Base-by-base conservation (phyloP, 2,113 vertebrate species). In the Camelus bactrianus region DNA sequence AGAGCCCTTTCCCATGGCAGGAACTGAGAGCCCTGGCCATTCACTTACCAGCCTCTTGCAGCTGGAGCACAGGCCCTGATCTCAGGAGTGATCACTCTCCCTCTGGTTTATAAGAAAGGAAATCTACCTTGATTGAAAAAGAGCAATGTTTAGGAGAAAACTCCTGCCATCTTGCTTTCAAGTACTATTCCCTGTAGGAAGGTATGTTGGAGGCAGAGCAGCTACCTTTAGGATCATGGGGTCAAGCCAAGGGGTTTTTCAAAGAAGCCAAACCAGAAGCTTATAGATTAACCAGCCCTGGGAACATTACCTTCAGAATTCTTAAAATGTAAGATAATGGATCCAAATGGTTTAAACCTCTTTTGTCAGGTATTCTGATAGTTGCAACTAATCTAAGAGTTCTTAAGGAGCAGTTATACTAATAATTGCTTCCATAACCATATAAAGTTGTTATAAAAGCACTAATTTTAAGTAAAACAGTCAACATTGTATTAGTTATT, bases 381-480 rank as follows among this genome's bases (percentile, higher is more conserved):
- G 16, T 62, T 76, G 22, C 9, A 93, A 84, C 73, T 64, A 64
- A 64, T 83, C 35, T 22, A 48, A 85, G 30, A 67, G 10, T 32
- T 72, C 10, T 64, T 35, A 76, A 69, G 26, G 8, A 19, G 11
- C 15, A 42, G 50, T 88, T 80, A 35, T 42, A 26, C 5, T 76
- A 30, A 38, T 75, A 58, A 54, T 85, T 48, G 38, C 3, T 50
- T 91, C 87, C 16, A 75, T 73, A 93, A 48, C 12, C 20, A 84
- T 56, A 72, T 58, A 89, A 54, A 93, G 62, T 76, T 90, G 4
- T 67, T 83, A 75, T 30, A 38, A 75, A 91, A 84, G 6, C 24
- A 62, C 50, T 81, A 58, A 38, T 6, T 67, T 93, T 87, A 80
- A 60, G 48, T 87, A 96, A 82, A 93, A 73, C 58, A 90, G 42